Evolutionary conservation across 2,113 vertebrate species (phyloP).

Genomic region (Mesocricetus auratus): DNA sequence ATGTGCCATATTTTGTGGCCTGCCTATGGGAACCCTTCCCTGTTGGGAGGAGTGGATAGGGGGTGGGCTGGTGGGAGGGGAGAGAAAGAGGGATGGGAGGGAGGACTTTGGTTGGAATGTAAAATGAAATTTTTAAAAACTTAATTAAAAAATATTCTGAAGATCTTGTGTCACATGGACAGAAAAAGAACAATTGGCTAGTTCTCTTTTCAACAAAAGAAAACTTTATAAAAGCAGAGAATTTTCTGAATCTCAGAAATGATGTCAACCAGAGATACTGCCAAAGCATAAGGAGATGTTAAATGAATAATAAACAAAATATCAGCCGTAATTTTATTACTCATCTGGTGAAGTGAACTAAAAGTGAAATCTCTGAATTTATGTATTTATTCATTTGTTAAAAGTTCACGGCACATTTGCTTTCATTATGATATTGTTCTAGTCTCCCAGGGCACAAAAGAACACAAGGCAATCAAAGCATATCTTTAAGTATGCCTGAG

Average conservation of each 20-base stretch:
- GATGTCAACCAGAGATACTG: neutral
- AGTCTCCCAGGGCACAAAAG: neutral
- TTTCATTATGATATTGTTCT: neutral
- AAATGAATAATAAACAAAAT: neutral
- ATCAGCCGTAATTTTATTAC: neutral
- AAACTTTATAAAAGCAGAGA: neutral
- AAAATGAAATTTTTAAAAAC: too few relatives aligned
- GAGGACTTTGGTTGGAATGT: too few relatives aligned
- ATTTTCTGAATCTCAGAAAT: conserved; percentile 20
- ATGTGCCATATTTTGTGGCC: too few relatives aligned
- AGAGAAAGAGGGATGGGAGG: too few relatives aligned
- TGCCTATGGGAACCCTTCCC: too few relatives aligned
- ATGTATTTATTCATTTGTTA: neutral
- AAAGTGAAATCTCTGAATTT: neutral
- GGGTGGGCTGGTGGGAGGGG: too few relatives aligned
- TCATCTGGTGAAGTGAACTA: neutral
- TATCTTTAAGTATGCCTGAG: neutral
- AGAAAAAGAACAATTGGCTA: neutral
- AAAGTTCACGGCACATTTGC: neutral
- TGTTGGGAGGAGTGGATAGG: too few relatives aligned
- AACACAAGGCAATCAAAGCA: neutral
- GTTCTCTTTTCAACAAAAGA: neutral
- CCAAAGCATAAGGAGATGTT: neutral
- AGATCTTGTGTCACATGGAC: neutral
- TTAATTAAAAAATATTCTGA: neutral